Evolutionary conservation across 2,797 vertebrate species (phyloP), one percentile per base, ranked within the genome.

Genomic region (Sebastes nivosus): DNA sequence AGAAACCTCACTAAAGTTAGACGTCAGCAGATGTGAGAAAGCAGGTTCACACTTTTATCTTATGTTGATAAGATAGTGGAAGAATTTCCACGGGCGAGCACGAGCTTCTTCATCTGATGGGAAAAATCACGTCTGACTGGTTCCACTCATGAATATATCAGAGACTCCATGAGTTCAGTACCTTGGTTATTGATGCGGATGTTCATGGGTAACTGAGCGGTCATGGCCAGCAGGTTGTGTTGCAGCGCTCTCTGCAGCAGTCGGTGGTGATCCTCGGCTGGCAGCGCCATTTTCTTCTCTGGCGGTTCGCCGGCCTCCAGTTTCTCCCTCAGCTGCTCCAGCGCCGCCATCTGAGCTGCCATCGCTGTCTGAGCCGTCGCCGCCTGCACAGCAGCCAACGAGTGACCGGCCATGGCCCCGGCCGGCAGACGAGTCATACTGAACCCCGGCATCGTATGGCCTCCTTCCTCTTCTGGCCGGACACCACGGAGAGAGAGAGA

Each of bases 171-270:
- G 42, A 13, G 54, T 36, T 63, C 38, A 9, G 38, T 95, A 97
- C 97, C 98, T 96, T 98, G 98, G 95, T 95, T 98, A 91, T 97
- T 99, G 95, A 99, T 99, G 68, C 98, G 97, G 87, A 99, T 98
- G 94, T 96, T 99, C 98, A 99, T 99, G 36, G 98, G 98, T 85
- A 99, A 93, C 94, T 99, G 98, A 2, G 97, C 95, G 0, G 94
- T 97, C 98, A 99, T 99, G 80, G 98, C 97, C 87, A 99, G 95
- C 76, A 99, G 95, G 95, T 99, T 99, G 89, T 99, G 98, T 93
- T 99, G 98, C 72, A 99, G 92, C 0, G 97, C 97, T 69, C 97
- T 96, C 90, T 99, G 98, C 91, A 99, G 95, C 55, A 99, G 90
- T 25, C 97, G 93, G 84, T 99, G 98, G 71, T 99, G 98, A 16